Evolutionary conservation across 2,113 vertebrate species (phyloP).

Genomic region (Pavo muticus): DNA sequence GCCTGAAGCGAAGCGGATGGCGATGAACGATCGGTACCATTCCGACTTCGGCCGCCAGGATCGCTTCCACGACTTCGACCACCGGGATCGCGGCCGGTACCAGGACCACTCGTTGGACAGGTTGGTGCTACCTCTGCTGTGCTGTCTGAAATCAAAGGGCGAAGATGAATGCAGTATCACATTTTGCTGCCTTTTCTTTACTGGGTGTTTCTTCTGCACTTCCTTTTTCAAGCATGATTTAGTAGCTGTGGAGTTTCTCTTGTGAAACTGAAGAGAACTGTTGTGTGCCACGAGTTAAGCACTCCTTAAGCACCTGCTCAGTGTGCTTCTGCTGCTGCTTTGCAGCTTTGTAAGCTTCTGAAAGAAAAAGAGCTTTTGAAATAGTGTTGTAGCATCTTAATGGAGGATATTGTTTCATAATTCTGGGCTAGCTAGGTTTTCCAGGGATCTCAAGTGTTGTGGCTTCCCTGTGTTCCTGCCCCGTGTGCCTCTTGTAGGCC

Average conservation of each 20-base stretch:
- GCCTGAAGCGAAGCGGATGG: constrained; percentile 90
- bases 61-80: constrained; percentile 94
- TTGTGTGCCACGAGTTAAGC: not conserved
- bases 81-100: constrained; percentile 90
- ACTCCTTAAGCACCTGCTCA: not conserved
- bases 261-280: not conserved
- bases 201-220: not conserved
- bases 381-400: not conserved
- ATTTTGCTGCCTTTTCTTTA: not conserved
- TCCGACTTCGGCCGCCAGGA: constrained; percentile 92
- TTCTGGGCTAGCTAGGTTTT: not conserved
- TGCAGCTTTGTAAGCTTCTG: not conserved
- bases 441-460: not conserved
- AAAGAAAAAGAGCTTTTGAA: not conserved
- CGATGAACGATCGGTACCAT: constrained; percentile 90
- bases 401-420: not conserved
- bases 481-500: not conserved
- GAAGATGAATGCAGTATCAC: no score
- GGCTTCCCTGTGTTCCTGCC: not conserved
- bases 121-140: constrained; percentile 38
- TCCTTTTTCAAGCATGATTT: not conserved
- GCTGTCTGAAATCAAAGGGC: not conserved
- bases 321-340: not conserved
- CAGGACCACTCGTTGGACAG: constrained; percentile 90
- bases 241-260: not conserved